Conservation (phyloP, 1,140 invertebrate genomes). For the Papilio helenus region DNA sequence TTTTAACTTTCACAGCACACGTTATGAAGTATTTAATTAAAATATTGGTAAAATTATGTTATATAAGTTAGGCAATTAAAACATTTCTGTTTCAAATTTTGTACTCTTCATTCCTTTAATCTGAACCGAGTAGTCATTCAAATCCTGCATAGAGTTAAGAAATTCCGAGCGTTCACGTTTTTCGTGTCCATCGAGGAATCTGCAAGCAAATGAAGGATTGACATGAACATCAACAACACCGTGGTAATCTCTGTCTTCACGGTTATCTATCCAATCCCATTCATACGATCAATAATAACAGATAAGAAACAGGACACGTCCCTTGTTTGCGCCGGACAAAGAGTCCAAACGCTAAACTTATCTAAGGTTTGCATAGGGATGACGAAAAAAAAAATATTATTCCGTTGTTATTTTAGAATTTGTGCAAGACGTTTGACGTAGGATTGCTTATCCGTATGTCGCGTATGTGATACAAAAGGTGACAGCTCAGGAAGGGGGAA, state of each 20-base stretch:
- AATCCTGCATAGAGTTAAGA: not conserved
- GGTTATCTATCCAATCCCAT: slow-evolving; percentile 52
- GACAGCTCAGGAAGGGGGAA: slow-evolving; percentile 64
- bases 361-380: slow-evolving; percentile 76
- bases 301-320: slow-evolving; percentile 73
- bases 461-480: slow-evolving; percentile 70
- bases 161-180: not conserved
- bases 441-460: slow-evolving; percentile 60
- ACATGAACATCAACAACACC: slow-evolving; percentile 39
- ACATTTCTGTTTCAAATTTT: not conserved
- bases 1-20: not conserved
- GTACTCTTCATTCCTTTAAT: not conserved
- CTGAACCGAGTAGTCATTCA: not conserved
- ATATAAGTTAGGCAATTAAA: not conserved
- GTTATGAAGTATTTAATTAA: no score
- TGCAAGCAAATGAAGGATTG: slow-evolving; percentile 27
- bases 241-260: slow-evolving; percentile 43
- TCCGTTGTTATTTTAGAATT: slow-evolving; percentile 81
- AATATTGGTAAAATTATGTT: no score
- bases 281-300: slow-evolving; percentile 59
- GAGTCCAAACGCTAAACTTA: slow-evolving; percentile 74
- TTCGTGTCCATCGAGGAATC: not conserved
- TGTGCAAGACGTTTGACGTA: slow-evolving; percentile 81
- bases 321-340: slow-evolving; percentile 79
- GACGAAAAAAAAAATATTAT: slow-evolving; percentile 64